These are phyloP conservation scores for Pogonus chalceus DNA, from an alignment of 1,140 invertebrate species.

Conservation along the genomic window DNA sequence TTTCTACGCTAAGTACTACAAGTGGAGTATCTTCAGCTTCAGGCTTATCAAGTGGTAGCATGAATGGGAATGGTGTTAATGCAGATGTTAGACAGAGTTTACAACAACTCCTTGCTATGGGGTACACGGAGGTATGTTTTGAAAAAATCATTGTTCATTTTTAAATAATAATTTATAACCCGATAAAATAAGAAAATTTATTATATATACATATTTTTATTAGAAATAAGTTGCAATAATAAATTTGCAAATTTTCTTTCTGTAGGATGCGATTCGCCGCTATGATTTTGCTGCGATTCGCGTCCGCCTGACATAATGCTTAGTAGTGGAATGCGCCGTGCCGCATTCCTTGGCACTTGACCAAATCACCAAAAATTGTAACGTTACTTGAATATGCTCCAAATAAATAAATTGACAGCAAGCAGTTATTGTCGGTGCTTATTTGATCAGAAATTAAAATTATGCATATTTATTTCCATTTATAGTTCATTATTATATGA, in stretches of 20 bases:
- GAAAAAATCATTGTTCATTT: no score
- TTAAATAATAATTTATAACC: no score
- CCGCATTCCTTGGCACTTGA: conserved; percentile 1
- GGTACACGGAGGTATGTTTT: conserved; percentile 47
- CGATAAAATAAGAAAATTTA: no score
- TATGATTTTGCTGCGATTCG: not conserved
- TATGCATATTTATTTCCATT: no score
- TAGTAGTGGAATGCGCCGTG: conserved; percentile 3
- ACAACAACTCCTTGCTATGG: conserved; percentile 45
- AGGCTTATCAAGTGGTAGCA: conserved; percentile 43
- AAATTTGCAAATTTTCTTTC: no score
- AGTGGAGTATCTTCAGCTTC: conserved; percentile 47
- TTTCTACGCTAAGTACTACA: conserved; percentile 54
- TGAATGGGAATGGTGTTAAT: conserved; percentile 50
- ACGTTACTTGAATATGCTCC: not conserved
- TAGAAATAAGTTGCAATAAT: no score
- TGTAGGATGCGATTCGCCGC: no score
- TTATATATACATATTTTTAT: no score
- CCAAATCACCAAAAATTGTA: conserved; percentile 6
- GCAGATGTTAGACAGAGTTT: conserved; percentile 32
- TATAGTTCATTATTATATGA: no score
- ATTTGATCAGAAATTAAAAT: not conserved
- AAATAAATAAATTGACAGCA: conserved; percentile 3
- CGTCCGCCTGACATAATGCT: conserved; percentile 1
- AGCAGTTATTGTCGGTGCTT: not conserved